Percentiles rank a stretch among this genome's conserved stretches.
Evolutionary conservation across 2,888 invertebrate species (phyloP).

Genomic region (Molorchus minor): DNA sequence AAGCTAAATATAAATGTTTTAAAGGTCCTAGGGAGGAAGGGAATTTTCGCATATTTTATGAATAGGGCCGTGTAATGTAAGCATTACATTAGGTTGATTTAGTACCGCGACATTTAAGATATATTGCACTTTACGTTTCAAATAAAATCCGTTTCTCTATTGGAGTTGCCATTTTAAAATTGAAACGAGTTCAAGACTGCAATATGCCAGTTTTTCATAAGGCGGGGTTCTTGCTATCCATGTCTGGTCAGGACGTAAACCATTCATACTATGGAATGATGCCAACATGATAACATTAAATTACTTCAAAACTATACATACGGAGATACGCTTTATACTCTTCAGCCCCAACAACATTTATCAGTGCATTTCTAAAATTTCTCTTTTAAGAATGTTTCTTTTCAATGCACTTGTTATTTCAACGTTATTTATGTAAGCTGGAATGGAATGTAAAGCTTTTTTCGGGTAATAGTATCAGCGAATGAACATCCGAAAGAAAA

Average conservation of each 20-base stretch:
- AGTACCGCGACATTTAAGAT: conserved; percentile 48
- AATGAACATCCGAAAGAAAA: too few species aligned
- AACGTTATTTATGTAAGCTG: too few species aligned
- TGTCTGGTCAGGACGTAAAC: conserved; percentile 52
- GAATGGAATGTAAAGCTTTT: too few species aligned
- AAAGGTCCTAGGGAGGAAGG: conserved; percentile 30
- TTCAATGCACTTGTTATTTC: too few species aligned
- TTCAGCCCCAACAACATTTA: conserved; percentile 13
- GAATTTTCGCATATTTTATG: conserved; percentile 39
- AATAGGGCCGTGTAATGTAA: conserved; percentile 53
- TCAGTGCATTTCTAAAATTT: not conserved
- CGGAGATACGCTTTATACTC: conserved; percentile 25
- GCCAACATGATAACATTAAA: conserved; percentile 52
- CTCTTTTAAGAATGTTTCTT: not conserved
- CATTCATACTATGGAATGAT: conserved; percentile 53
- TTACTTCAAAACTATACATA: conserved; percentile 41
- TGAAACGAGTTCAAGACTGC: conserved; percentile 54
- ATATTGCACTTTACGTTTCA: conserved; percentile 44
- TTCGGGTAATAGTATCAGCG: too few species aligned
- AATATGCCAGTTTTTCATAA: conserved; percentile 55
- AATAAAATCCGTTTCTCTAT: conserved; percentile 53
- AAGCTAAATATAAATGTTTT: conserved; percentile 28
- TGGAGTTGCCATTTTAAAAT: conserved; percentile 56
- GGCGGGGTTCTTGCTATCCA: conserved; percentile 48
- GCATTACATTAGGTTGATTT: conserved; percentile 56